Conservation (phyloP, 2,113 vertebrate genomes). For the Pteruthius melanotis region DNA sequence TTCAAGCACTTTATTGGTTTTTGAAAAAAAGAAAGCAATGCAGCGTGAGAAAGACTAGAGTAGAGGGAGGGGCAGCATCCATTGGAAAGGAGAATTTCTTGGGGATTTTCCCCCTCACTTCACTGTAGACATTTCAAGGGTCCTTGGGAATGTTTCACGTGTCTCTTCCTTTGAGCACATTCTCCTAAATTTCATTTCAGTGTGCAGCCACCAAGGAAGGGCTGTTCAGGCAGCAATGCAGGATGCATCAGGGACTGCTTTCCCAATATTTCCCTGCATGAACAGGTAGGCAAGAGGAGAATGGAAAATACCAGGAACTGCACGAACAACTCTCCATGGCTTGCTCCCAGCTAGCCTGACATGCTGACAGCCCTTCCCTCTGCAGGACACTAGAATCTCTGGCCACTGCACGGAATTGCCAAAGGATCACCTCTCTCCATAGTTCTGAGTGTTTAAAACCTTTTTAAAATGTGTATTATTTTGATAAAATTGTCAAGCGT, state of each 20-base stretch:
- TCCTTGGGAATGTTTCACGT: neutral
- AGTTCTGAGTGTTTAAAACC: neutral
- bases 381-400: neutral
- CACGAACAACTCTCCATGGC: accelerated
- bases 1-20: neutral
- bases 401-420: neutral
- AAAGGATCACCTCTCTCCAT: neutral
- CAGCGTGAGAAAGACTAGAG: neutral
- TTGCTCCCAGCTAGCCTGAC: neutral
- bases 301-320: neutral
- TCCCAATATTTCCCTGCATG: neutral
- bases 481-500: neutral
- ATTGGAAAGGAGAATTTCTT: neutral
- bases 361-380: neutral
- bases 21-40: too few species aligned
- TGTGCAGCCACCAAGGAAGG: neutral
- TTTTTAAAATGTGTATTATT: neutral
- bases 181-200: neutral
- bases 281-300: neutral
- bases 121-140: neutral
- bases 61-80: neutral
- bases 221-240: neutral
- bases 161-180: neutral
- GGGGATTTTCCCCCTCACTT: neutral
- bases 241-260: neutral